Evolutionary conservation across 2,797 vertebrate species (phyloP), one percentile per base, ranked within the genome.

Genomic region (Urophycis tenuis): DNA sequence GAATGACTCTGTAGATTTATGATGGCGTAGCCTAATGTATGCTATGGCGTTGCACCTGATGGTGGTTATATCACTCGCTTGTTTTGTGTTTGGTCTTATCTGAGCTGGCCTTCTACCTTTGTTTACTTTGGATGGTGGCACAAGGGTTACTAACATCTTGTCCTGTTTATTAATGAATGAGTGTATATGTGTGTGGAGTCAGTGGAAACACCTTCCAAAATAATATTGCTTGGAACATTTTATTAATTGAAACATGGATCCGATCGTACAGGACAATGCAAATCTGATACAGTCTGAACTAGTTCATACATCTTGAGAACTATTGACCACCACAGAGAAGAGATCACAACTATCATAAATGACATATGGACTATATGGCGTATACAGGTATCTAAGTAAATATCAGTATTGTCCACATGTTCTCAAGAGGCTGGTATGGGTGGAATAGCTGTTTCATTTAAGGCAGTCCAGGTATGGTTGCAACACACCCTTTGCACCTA

Each of bases 391-490:
- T 22, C 12, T 22, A 39, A 45, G 33, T 33, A 73, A 36, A 33
- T 22, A 32, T 74, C 72, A 72, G 64, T 22, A 25, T 2, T 39
- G 41, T 15, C 19, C 22, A n/a, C 73, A 79, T 11, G 12, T 79
- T 5, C 34, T 78, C 83, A 88, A 80, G 85, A 90, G 89, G 87
- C 77, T 31, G n/a, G n/a, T n/a, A n/a, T n/a, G n/a, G n/a, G n/a
- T n/a, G 15, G 39, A 12, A 22, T 4, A 35, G n/a, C 35, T 71
- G 69, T 30, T 71, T 70, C 22, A 70, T 70, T 41, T 41, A 41
- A 15, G 39, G 29, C 11, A 31, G 30, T 9, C 15, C 30, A 30
- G 25, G 30, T 70, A 33, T 72, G 33, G 33, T 22, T 53, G 17
- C 5, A 22, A 53, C 45, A 5, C 17, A 53, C 45, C 45, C 22